Base-by-base conservation (phyloP, 2,888 invertebrate genomes). In the Apomyelois bistriatella region DNA sequence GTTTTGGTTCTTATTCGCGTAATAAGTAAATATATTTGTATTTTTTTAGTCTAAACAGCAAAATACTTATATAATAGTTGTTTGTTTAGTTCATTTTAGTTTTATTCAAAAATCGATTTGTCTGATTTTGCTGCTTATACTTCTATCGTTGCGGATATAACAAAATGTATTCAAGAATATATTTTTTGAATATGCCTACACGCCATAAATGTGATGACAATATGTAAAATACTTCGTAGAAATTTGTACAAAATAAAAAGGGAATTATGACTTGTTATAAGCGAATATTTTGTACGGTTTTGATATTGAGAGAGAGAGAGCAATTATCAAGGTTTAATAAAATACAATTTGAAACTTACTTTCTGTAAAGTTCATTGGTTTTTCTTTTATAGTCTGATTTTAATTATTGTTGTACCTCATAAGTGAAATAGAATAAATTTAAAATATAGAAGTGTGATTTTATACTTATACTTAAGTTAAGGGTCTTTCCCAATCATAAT, bases 21-120 rank as follows among this genome's bases (percentile, higher is more conserved):
- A 30, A 30, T 22, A 22, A 22, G 22, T 22, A 22, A 22, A 22
- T 5, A 22, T 32, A 43, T 13, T n/a, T n/a, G n/a, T n/a, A n/a
- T n/a, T n/a, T n/a, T n/a, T 17, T 32, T 32, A 36, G 48, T 48
- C 48, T 48, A 48, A 37, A 48, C 48, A 48, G 48, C 48, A 48
- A 48, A 37, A 48, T 37, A 36, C 12, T 36, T 47, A 35, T 28
- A 28, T 46, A n/a, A 12, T 32, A 32, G 2, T 46, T 32, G 32
- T 32, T 48, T 10, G 15, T 28, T 30, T 28, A 41, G 22, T 42
- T n/a, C 42, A 22, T 30, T 43, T 12, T 28, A 15, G 7, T 28
- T 7, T 43, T 12, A 13, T 43, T 6, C 1, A 28, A n/a, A 16
- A 16, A 16, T 28, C 5, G 12, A n/a, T 43, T 28, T 1, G 4